Percentiles rank a stretch among this genome's conserved stretches.
Evolutionary conservation across 2,797 vertebrate species (phyloP).

Genomic region (Glyptemys insculpta): DNA sequence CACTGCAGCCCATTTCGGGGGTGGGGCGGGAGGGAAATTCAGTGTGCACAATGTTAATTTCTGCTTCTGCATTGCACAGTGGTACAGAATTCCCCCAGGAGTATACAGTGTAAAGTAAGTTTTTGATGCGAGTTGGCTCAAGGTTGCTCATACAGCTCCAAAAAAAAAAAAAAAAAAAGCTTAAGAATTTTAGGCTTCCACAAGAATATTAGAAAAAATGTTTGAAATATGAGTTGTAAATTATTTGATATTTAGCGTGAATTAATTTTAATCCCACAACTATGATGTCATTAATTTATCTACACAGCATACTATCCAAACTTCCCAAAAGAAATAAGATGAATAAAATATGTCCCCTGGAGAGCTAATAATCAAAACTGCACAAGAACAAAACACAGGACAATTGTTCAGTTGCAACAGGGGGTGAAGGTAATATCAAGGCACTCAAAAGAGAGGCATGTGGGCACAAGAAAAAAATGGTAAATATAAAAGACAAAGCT

Average conservation of each 20-base stretch:
- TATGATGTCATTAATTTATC: not conserved
- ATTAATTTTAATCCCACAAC: not conserved
- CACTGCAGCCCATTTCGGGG: no score
- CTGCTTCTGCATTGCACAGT: no score
- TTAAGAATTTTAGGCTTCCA: not conserved
- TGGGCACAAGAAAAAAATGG: not conserved
- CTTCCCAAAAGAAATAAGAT: not conserved
- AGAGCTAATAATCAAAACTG: not conserved
- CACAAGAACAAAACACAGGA: not conserved
- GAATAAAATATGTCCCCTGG: not conserved
- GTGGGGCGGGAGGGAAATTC: no score
- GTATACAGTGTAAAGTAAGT: not conserved
- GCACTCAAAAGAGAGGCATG: not conserved
- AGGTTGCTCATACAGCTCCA: not conserved
- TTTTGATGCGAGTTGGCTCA: fast-evolving
- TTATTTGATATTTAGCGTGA: not conserved
- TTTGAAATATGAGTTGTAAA: not conserved
- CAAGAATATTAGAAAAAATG: not conserved
- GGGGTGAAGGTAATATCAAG: not conserved
- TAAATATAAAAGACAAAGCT: not conserved
- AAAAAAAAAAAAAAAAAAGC: not conserved
- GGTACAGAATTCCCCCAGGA: no score
- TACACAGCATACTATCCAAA: not conserved
- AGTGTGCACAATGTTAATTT: no score
- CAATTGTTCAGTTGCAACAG: not conserved